Percentiles rank a stretch among this genome's conserved stretches.
Conservation (phyloP, 2,888 invertebrate genomes). For the Zonitis immaculata region DNA sequence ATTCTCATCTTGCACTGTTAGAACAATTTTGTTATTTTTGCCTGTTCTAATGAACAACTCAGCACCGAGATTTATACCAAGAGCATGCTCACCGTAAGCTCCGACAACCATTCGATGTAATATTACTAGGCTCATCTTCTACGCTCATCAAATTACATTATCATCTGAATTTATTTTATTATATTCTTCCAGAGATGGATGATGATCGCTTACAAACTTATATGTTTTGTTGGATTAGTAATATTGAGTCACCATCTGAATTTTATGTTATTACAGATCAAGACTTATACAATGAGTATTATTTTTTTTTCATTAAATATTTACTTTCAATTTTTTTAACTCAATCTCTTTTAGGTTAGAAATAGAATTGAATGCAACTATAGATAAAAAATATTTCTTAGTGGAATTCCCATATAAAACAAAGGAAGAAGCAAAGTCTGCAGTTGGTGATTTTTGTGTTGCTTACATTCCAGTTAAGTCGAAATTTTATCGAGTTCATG, state of each 20-base stretch:
- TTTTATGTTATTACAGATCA: slow-evolving; percentile 31
- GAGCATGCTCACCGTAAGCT: too few species aligned
- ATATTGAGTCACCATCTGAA: slow-evolving; percentile 30
- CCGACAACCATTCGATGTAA: too few species aligned
- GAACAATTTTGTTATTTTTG: too few species aligned
- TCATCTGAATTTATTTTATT: background rate
- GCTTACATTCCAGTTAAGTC: slow-evolving; percentile 21
- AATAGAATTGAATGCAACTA: slow-evolving; percentile 1
- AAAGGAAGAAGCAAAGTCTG: slow-evolving; percentile 24
- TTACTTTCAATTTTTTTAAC: too few species aligned
- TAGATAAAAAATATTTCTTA: slow-evolving; percentile 5
- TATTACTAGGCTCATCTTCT: too few species aligned
- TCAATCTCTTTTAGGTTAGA: slow-evolving; percentile 6
- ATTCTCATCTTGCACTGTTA: too few species aligned
- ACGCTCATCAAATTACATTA: too few species aligned
- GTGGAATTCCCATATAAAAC: slow-evolving; percentile 4
- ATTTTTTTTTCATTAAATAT: background rate
- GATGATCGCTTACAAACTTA: slow-evolving; percentile 4
- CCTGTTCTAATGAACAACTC: too few species aligned
- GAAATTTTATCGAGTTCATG: slow-evolving; percentile 28
- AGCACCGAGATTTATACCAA: too few species aligned
- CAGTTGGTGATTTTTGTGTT: slow-evolving; percentile 29
- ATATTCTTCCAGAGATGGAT: background rate
- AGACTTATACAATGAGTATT: slow-evolving; percentile 2
- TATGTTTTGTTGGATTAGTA: slow-evolving; percentile 25